A percentile compares a stretch with the other conserved stretches of the same genome.
Conservation (phyloP, 92 coral and sea anemone species). For the Paramuricea clavata region DNA sequence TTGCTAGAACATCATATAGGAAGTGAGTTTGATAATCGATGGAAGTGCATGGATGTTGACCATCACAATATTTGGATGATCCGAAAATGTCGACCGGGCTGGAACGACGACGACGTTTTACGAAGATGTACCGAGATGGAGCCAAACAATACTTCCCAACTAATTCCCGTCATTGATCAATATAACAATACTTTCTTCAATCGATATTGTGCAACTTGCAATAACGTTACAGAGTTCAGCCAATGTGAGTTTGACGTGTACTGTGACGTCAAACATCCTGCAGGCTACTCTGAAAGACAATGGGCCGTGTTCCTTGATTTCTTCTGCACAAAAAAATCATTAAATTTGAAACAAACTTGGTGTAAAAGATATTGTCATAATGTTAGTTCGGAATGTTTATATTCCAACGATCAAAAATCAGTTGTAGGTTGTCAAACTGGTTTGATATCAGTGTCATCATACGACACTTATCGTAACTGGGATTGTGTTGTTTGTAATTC, state of each 20-base stretch:
- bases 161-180: not conserved
- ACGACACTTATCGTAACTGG: not conserved
- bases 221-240: not conserved
- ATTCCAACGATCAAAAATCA: not conserved
- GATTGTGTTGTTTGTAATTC: slow-evolving; percentile 3
- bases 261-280: not conserved
- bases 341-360: not conserved
- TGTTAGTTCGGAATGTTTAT: not conserved
- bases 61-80: not conserved
- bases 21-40: not conserved
- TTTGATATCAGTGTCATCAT: not conserved
- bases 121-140: not conserved
- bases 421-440: not conserved
- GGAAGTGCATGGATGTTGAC: not conserved
- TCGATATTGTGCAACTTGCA: slow-evolving; percentile 24
- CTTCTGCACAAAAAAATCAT: not conserved
- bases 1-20: not conserved
- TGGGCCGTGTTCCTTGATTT: not conserved
- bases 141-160: not conserved
- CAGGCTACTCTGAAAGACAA: not conserved
- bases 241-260: not conserved
- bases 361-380: slow-evolving; percentile 9
- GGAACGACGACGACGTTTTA: not conserved
- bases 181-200: slow-evolving; percentile 2
- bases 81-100: not conserved